Conservation (phyloP, 2,888 invertebrate genomes). For the Scaptomyza cyrtandrae region DNA sequence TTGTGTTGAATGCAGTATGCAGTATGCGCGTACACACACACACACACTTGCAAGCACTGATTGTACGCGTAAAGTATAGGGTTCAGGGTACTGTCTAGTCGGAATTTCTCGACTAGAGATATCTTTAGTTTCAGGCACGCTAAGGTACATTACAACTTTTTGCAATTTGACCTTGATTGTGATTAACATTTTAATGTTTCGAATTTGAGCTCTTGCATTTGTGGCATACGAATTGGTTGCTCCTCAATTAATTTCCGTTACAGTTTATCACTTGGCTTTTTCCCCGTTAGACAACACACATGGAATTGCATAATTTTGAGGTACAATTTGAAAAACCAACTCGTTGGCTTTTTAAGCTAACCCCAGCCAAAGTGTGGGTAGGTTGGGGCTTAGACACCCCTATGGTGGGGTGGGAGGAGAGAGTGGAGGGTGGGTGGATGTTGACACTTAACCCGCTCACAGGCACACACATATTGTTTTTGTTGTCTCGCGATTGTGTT, state of each 20-base stretch:
- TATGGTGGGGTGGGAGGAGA: not conserved
- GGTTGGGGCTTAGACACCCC: not conserved
- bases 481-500: conserved; percentile 25
- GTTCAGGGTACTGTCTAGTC: too few relatives aligned
- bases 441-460: conserved; percentile 46
- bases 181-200: too few relatives aligned
- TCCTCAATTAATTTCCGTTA: not conserved
- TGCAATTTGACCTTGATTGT: too few relatives aligned
- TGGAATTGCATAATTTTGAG: conserved; percentile 73
- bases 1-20: too few relatives aligned
- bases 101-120: too few relatives aligned
- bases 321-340: conserved; percentile 70
- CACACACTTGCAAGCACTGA: too few relatives aligned
- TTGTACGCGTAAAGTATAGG: too few relatives aligned
- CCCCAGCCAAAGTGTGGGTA: not conserved
- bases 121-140: too few relatives aligned
- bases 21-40: too few relatives aligned
- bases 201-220: not conserved
- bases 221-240: not conserved
- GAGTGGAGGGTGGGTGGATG: not conserved
- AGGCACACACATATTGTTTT: conserved; percentile 31
- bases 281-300: conserved; percentile 54
- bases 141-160: too few relatives aligned
- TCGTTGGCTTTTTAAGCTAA: conserved; percentile 25
- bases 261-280: conserved; percentile 8